A percentile compares a stretch with the other conserved stretches of the same genome.
Evolutionary conservation across 2,888 invertebrate genomes (phyloP).

Genomic region (Ormia ochracea): DNA sequence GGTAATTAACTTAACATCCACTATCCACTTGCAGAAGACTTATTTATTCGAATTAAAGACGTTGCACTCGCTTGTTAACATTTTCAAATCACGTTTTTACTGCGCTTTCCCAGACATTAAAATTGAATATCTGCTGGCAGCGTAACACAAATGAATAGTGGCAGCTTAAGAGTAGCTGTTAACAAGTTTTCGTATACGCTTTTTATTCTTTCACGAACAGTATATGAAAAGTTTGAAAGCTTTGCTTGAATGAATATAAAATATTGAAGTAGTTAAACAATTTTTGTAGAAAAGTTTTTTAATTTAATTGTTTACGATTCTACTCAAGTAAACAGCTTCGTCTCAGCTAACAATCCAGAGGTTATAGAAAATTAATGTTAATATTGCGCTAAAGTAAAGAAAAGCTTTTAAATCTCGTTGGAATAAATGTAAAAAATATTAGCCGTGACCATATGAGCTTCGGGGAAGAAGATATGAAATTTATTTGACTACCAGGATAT

Average conservation of each 20-base stretch:
- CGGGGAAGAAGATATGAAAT: no score
- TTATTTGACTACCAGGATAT: no score
- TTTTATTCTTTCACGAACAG: neutral
- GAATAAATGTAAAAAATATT: no score
- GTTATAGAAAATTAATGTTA: neutral
- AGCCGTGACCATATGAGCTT: no score
- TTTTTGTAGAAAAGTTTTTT: neutral
- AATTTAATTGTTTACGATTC: constrained; percentile 17
- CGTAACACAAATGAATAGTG: neutral
- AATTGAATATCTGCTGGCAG: neutral
- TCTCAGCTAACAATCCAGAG: neutral
- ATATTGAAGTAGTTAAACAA: constrained; percentile 1
- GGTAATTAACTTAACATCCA: no score
- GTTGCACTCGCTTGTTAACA: no score
- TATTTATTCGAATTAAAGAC: no score
- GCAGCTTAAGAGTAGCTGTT: neutral
- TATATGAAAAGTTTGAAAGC: constrained; percentile 8
- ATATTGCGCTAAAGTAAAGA: neutral
- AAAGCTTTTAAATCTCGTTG: neutral
- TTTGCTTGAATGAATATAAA: neutral
- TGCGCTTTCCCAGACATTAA: neutral
- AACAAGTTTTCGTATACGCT: constrained; percentile 3
- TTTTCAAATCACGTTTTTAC: neutral
- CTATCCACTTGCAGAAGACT: no score
- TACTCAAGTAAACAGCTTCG: neutral